Evolutionary conservation across 2,888 invertebrate genomes (phyloP), one percentile per base, ranked within the genome.

Genomic region (Xylophagus ater): DNA sequence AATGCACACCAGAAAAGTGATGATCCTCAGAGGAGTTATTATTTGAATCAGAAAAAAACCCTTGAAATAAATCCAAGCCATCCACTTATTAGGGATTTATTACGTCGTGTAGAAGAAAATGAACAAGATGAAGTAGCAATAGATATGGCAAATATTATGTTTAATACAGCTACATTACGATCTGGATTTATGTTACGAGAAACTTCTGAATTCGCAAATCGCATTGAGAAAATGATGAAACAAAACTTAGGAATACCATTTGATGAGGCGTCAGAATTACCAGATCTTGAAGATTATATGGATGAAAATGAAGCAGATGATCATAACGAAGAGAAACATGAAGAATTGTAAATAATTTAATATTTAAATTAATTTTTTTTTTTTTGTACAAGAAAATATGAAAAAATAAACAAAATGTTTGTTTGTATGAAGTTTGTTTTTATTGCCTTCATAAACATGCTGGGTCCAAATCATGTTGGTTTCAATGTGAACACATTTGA

Each of bases 41-140:
- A 94, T 62, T 69, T 92, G 30, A 82, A 79, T 57, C 93, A 94
- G 66, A 96, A 90, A 77, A 98, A 97, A 69, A 87, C 87, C 34
- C 69, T 98, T 51, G 98, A 99, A 73, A 81, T 98, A 53, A 98
- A 98, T 70, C 94, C 97, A 28, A 74, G 90, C 37, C 98, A 98
- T 74, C 97, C 98, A 17, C 71, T 98, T 34, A 81, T 98, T 57
- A 81, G 82, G 51, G 94, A 96, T 67, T 71, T 98, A 48, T 70
- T 94, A 58, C 76, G 81, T 20, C 74, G 89, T 53, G 82, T 96
- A 14, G 74, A 74, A 46, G 73, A 78, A 43, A 83, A 88, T 60
- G 73, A 81, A 29, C 75, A 77, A 24, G 89, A 92, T 64, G 69
- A 74, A 10, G 73, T 71, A 2, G 87, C 92, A 9, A 78, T 79